Evolutionary conservation across 2,113 vertebrate species (phyloP), one percentile per base, ranked within the genome.

Genomic region (Casuarius casuarius): DNA sequence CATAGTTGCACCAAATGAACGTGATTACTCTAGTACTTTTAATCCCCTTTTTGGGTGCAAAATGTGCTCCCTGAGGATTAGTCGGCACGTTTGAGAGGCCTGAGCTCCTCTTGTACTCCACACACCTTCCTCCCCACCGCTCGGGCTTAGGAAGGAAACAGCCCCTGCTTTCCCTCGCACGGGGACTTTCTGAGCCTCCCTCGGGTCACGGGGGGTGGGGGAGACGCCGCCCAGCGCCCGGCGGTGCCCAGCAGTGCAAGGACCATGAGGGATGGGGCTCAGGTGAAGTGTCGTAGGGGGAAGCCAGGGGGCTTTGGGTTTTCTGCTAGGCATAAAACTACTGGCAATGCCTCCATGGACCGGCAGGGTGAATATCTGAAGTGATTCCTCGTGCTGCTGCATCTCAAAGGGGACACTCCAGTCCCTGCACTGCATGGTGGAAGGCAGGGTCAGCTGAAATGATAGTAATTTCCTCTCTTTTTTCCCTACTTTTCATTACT

Each of bases 101-200:
- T 40, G 31, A 67, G 58, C 18, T 12, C 26, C 59, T 77, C 6
- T 6, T 8, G 11, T 85, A 8, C 29, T 71, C n/a, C 16, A 4
- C 44, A 0, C 14, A 7, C 18, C 22, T 58, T 56, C 22, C 11
- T 71, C 5, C 7, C 6, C 9, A 28, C 38, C 8, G 7, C 5
- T 54, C 12, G 40, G 17, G 7, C 26, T 71, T n/a, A 73, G 28
- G 21, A 84, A 28, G 14, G 10, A 78, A 83, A 61, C 10, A 65
- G 31, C 22, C 21, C 65, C 9, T 54, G 1, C 29, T 72, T 44
- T 54, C 35, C 28, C 68, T 46, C 38, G 51, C 8, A 20, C 5
- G 56, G 42, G 12, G 7, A 74, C 79, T 77, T 85, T 16, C 26
- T 73, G n/a, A 28, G 0, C 2, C 2, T 76, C 78, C 0, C 0